A percentile compares a stretch with the other conserved stretches of the same genome.
Conservation (phyloP, 2,113 vertebrate genomes). For the Nycticorax nycticorax region DNA sequence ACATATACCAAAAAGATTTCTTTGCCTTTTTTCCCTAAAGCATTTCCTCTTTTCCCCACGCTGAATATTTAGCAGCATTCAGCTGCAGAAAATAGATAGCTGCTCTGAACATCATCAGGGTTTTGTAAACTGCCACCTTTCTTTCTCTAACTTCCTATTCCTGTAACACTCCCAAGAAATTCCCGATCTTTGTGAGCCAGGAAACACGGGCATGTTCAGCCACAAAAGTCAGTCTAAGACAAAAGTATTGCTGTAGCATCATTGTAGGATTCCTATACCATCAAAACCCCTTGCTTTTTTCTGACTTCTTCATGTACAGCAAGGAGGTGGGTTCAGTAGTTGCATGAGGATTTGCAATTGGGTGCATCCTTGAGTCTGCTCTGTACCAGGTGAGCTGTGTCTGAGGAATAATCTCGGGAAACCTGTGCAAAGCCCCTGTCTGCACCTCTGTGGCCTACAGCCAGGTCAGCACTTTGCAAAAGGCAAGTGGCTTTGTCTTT, state of each 20-base stretch:
- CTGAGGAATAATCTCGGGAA: not conserved
- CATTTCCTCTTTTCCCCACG: not conserved
- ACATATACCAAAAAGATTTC: not conserved
- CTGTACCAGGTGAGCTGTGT: not conserved
- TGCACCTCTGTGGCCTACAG: not conserved
- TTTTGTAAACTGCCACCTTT: not conserved
- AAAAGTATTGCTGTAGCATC: not conserved
- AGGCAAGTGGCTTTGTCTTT: not conserved
- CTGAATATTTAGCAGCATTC: not conserved
- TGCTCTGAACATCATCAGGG: no score
- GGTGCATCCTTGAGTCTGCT: not conserved
- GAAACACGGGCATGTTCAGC: not conserved
- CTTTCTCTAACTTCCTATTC: not conserved
- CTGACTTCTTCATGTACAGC: not conserved
- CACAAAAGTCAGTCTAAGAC: not conserved
- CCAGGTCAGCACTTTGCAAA: not conserved
- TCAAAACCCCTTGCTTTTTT: not conserved
- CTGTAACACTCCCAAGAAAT: not conserved
- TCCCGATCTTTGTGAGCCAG: not conserved
- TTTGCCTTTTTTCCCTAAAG: not conserved
- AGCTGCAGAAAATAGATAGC: not conserved
- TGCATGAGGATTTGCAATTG: fast-evolving
- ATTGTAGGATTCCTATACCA: not conserved
- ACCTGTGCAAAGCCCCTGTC: not conserved
- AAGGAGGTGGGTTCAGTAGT: not conserved